Percentiles rank a stretch among this genome's conserved stretches.
These are phyloP conservation scores for Clinocottus analis DNA, from an alignment of 2,113 vertebrate genomes.

Conservation along the genomic window DNA sequence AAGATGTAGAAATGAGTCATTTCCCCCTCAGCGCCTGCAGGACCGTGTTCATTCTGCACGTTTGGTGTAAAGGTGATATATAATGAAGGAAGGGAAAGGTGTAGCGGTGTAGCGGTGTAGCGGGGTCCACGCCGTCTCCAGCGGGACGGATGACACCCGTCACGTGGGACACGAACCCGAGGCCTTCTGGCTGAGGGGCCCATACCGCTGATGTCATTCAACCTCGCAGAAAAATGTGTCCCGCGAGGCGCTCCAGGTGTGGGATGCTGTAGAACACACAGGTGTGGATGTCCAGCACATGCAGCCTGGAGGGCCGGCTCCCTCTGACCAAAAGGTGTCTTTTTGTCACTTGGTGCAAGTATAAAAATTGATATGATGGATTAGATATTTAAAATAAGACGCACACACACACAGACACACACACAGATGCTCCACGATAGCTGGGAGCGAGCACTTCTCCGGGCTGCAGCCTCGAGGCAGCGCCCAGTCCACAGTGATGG, in stretches of 20 bases:
- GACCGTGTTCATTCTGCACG: not conserved
- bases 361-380: conserved; percentile 13
- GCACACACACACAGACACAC: not conserved
- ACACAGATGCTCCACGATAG: too few relatives aligned
- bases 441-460: conserved; percentile 5
- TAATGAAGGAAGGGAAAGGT: not conserved
- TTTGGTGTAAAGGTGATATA: not conserved
- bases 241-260: not conserved
- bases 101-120: too few relatives aligned
- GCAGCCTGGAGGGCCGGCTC: not conserved
- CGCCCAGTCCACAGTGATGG: conserved; percentile 65
- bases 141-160: not conserved
- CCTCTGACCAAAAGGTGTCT: not conserved
- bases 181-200: not conserved
- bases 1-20: too few relatives aligned
- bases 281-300: not conserved
- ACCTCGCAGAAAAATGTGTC: not conserved
- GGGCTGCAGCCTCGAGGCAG: conserved; percentile 66
- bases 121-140: conserved; percentile 1
- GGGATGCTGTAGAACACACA: not conserved
- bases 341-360: not conserved
- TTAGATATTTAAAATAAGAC: not conserved
- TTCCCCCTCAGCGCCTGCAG: not conserved
- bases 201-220: conserved; percentile 6
- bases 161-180: not conserved